Evolutionary conservation across 2,797 vertebrate genomes (phyloP), one percentile per base, ranked within the genome.

Genomic region (Sciaenops ocellatus): DNA sequence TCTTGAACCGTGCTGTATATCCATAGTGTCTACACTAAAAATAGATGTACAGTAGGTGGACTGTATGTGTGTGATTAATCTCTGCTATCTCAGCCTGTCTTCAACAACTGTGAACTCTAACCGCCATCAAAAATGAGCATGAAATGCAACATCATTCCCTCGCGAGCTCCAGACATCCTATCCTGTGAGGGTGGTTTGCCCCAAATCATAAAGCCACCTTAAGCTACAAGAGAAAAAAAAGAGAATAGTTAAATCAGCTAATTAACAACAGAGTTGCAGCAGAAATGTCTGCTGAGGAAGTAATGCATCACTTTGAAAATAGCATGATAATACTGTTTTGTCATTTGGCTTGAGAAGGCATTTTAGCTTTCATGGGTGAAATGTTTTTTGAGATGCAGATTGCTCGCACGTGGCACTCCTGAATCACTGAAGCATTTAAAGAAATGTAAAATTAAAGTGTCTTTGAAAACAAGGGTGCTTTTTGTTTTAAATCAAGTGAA

Each of bases 261-360:
- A 54, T 54, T 12, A 73, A 69, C 30, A 55, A 41, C 11, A 22
- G 26, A 20, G 18, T 42, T 60, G 8, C 13, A 15, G 28, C 20
- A 44, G 20, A 67, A n/a, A 48, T 55, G 30, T 44, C 38, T 30
- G 26, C 26, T 5, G 11, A 60, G n/a, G 8, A 48, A 44, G 41
- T 30, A 55, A 62, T 28, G 3, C 18, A 76, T 62, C 18, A 42
- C 15, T 47, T 20, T 62, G 13, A 59, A 47, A 74, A 82, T 12
- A 16, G 47, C 12, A 42, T 13, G 13, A 54, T 28, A 38, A 64
- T 41, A 24, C 5, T 5, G 16, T 62, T 72, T 26, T 61, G n/a
- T 60, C 50, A 50, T 26, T 42, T 15, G 42, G 51, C 22, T 46
- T 9, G 20, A 56, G 50, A 38, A 48, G 8, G 26, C 26, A 5